Percentiles rank a stretch among this genome's conserved stretches.
Conservation (phyloP, 1,140 invertebrate genomes). For the Palaemon carinicauda region DNA sequence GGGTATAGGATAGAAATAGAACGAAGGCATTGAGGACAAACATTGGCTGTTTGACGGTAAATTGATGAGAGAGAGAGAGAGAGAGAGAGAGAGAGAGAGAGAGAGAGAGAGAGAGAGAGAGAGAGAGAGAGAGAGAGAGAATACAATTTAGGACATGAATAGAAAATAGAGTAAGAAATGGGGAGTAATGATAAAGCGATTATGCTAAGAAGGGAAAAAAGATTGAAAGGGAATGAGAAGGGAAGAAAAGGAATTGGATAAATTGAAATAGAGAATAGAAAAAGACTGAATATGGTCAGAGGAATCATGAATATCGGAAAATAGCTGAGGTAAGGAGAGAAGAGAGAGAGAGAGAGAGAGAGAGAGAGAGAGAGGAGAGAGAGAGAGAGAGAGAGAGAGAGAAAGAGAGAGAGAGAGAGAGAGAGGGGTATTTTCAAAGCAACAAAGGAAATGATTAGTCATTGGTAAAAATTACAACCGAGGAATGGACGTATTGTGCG, state of each 20-base stretch:
- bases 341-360: neutral
- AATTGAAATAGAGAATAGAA: too few species aligned
- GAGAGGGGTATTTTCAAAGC: neutral
- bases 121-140: too few species aligned
- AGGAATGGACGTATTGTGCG: neutral
- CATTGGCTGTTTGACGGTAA: neutral
- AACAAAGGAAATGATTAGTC: neutral
- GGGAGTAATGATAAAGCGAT: too few species aligned
- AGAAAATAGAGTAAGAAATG: too few species aligned
- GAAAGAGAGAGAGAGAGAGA: neutral
- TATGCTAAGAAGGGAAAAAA: too few species aligned
- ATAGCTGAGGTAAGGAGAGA: neutral
- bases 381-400: neutral
- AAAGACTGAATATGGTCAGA: neutral
- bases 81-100: too few species aligned
- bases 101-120: too few species aligned
- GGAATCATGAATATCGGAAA: neutral
- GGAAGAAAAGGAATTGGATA: too few species aligned
- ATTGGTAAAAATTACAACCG: neutral
- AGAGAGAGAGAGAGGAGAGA: neutral
- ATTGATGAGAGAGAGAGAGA: neutral
- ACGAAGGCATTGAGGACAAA: neutral
- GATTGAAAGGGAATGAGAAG: too few species aligned
- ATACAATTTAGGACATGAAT: too few species aligned
- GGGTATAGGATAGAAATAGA: neutral